Base-by-base conservation (phyloP, 2,797 vertebrate species). In the Pampus argenteus region DNA sequence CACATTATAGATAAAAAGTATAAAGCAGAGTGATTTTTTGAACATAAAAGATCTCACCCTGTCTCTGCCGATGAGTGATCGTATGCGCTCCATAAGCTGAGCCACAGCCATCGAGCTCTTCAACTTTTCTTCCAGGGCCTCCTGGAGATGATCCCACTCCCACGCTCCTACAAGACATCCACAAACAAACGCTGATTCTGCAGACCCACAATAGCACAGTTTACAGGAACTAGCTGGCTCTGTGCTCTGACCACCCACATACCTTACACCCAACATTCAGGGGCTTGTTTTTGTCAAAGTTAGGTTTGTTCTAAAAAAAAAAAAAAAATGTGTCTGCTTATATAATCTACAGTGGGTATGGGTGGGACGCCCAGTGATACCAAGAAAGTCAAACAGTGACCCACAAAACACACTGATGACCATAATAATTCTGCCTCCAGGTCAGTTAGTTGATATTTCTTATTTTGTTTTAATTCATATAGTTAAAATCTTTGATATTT, bases 61-160 rank as follows among this genome's bases (percentile, higher is more conserved):
- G 52, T 96, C 95, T 80, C 94, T 95, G 86, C 94, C 93, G 14
- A 95, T 85, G 40, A 99, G 95, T 28, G 95, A 96, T 84, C 96
- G 95, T 78, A 99, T 94, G 85, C 95, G 96, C 57, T 97, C 96
- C 85, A 97, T 94, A 38, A 99, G 95, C 70, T 95, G 90, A 55
- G 95, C 94, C 81, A 95, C 95, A 29, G 96, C 95, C 42, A 95
- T 93, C 20, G 93, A 85, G 90, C 96, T 96, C 84, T 96, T 96
- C 88, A 99, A 63, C 89, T 97, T 99, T 90, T 96, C 96, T 79
- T 93, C 96, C 82, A 98, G 87, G 17, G 96, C 95, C 71, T 97
- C 96, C 93, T 99, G 96, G 22, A 99, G 88, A 81, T 86, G 94
- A 54, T 98, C 96, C 97, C 97, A 99, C 76, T 97, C 96, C 89